phyloP scores from a whole-genome alignment of 2,888 invertebrate species.

The Gonocerus acuteangulatus region DNA sequence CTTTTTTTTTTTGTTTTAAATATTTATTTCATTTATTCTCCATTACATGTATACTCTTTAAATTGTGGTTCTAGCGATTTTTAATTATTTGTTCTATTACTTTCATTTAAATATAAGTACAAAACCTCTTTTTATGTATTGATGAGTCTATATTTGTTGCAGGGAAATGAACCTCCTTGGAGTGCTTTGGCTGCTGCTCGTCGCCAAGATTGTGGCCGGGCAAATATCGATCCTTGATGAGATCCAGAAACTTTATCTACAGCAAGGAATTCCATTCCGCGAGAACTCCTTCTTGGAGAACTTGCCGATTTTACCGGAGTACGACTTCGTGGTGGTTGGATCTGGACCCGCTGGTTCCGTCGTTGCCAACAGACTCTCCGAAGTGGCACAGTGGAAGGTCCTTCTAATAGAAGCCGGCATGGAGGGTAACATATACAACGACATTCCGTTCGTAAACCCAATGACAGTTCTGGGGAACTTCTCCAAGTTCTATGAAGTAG shows the following conservation, averaged over 20 bases:
- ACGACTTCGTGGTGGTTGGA: constrained; percentile 58
- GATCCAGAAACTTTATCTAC: constrained; percentile 28
- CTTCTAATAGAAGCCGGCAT: constrained; percentile 69
- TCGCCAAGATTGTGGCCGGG: too few relatives aligned
- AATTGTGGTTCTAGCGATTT: too few relatives aligned
- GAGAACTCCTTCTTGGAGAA: constrained; percentile 36
- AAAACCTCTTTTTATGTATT: too few relatives aligned
- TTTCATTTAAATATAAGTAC: too few relatives aligned
- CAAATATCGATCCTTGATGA: constrained; percentile 2
- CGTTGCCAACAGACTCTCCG: constrained; percentile 67
- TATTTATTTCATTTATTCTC: too few relatives aligned
- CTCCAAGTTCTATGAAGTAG: constrained; percentile 70
- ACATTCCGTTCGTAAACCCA: constrained; percentile 66
- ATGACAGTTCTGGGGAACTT: constrained; percentile 50
- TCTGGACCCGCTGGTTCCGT: constrained; percentile 55
- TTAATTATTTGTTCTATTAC: too few relatives aligned
- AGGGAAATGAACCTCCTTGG: too few relatives aligned
- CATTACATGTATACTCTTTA: too few relatives aligned
- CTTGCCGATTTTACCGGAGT: constrained; percentile 43
- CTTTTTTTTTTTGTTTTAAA: too few relatives aligned
- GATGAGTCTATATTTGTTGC: too few relatives aligned
- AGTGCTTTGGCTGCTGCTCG: too few relatives aligned
- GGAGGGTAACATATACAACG: constrained; percentile 68
- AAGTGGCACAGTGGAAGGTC: constrained; percentile 59
- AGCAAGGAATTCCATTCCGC: constrained; percentile 34